Evolutionary conservation across 2,113 vertebrate species (phyloP), one percentile per base, ranked within the genome.

Genomic region (Pluvianellus socialis): DNA sequence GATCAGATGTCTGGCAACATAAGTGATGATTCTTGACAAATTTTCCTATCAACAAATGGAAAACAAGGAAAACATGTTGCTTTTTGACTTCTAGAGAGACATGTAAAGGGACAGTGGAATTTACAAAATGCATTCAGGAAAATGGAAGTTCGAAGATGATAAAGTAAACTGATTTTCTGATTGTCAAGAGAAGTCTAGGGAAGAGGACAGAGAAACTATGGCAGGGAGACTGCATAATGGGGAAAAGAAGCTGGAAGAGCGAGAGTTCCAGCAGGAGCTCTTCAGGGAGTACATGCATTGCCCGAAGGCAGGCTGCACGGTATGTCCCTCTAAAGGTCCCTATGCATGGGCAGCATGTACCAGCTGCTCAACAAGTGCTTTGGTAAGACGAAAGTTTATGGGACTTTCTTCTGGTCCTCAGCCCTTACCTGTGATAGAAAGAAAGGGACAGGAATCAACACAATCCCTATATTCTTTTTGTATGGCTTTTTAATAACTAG

Each of bases 131-230:
- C 89, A 59, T 92, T 92, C 86, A 21, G 67, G 58, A 95, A 84
- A 90, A 90, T 76, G 77, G 91, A 97, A 97, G n/a, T 82, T 92
- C 0, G 73, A 97, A 96, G 97, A 97, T 84, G 91, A 75, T 82
- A 91, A 96, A 73, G 70, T 96, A 94, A 95, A 95, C 81, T 97
- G 95, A 94, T 92, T 94, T 95, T 95, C 87, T 95, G 89, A 91
- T 92, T 97, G 81, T 52, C 95, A 85, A 96, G 94, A 92, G 66
- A 92, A 97, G 47, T 95, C 91, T 95, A 96, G 96, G 96, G 84
- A 97, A 96, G 96, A 97, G 77, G 91, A 97, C 70, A 96, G 91
- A 96, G 73, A 96, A 96, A 75, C 95, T 96, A 97, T 97, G 96
- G 84, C 92, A 96, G 92, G 95, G 95, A 96, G 94, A 95, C 95